These are phyloP conservation scores for Turnix velox DNA, from an alignment of 2,113 vertebrate species.

Conservation along the genomic window DNA sequence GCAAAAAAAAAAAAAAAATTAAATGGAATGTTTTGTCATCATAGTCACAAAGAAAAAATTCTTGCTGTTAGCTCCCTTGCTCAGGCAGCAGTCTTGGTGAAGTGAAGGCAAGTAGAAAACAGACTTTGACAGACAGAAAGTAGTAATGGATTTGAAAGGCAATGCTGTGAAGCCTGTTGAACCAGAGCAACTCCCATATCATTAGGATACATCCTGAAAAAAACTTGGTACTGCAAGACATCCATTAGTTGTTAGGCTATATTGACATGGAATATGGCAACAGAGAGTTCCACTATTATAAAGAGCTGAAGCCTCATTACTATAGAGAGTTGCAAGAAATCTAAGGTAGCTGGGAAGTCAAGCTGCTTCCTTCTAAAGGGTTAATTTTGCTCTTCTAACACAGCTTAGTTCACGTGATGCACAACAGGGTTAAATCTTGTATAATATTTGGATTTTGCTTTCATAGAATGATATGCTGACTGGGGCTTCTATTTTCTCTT, in stretches of 20 bases:
- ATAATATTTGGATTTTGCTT: neutral
- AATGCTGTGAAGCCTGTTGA: conserved; percentile 12
- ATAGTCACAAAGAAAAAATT: neutral
- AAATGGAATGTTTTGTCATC: neutral
- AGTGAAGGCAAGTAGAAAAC: neutral
- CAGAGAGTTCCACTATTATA: neutral
- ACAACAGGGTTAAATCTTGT: neutral
- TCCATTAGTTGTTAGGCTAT: neutral
- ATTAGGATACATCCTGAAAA: neutral
- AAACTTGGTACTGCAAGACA: neutral
- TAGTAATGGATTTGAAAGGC: conserved; percentile 9
- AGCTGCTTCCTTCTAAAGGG: neutral
- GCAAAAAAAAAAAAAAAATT: no score
- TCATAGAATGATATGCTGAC: neutral
- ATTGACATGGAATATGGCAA: neutral
- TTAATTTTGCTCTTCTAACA: neutral
- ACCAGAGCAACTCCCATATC: neutral
- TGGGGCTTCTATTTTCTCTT: neutral
- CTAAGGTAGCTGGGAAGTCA: neutral
- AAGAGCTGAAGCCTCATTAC: neutral
- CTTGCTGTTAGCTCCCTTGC: neutral
- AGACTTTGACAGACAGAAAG: conserved; percentile 9
- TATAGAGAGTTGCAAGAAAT: neutral
- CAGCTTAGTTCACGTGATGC: neutral
- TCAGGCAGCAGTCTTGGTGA: neutral